A percentile compares a stretch with the other conserved stretches of the same genome.
Conservation (phyloP, 2,113 vertebrate genomes). For the Lepus americanus region DNA sequence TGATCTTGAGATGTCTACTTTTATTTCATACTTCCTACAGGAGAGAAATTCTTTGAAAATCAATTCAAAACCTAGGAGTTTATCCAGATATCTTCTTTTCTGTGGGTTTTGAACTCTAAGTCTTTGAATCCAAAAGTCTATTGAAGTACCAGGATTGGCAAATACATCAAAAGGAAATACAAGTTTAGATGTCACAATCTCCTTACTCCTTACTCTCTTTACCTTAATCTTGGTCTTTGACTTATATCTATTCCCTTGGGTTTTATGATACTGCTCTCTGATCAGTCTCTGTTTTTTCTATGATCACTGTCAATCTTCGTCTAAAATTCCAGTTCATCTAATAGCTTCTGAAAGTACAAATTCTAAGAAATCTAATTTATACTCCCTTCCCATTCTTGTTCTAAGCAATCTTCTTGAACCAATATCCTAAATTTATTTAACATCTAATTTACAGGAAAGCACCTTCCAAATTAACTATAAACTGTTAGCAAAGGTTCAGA, state of each 20-base stretch:
- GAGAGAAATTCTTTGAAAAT: background rate
- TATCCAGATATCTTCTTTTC: background rate
- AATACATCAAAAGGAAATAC: conserved; percentile 3
- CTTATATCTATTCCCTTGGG: background rate
- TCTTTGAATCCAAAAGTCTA: background rate
- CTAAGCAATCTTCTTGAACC: background rate
- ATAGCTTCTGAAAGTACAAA: background rate
- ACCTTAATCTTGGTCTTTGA: background rate
- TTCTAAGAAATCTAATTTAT: background rate
- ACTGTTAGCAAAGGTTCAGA: background rate
- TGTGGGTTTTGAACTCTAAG: background rate
- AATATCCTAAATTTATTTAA: background rate
- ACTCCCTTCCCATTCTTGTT: background rate
- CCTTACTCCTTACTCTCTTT: background rate
- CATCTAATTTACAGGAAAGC: background rate
- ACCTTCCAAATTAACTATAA: background rate
- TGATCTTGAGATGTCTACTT: background rate
- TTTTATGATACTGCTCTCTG: background rate
- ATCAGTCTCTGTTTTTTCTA: background rate
- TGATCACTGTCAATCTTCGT: background rate
- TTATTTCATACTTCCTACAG: background rate
- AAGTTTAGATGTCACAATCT: background rate
- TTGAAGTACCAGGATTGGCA: background rate
- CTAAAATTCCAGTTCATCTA: background rate
- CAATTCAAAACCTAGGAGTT: background rate